Conservation (phyloP, 1,140 invertebrate species). For the Tribolium madens region DNA sequence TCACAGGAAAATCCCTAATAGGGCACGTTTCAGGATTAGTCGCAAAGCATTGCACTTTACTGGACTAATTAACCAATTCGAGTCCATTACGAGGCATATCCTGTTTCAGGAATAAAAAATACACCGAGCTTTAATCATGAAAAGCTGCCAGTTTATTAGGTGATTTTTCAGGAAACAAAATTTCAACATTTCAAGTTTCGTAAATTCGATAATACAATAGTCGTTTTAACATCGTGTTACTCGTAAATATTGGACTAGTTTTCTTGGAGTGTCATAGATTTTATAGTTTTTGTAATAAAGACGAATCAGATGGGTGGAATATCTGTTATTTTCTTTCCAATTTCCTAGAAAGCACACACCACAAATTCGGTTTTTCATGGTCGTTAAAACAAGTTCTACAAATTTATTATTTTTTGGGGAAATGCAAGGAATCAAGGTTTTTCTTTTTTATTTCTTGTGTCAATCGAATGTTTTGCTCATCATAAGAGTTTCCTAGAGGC, state of each 20-base stretch:
- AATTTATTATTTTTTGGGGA: slow-evolving; percentile 11
- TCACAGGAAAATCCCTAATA: no score
- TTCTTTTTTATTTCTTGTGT: neutral
- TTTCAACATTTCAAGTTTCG: slow-evolving; percentile 28
- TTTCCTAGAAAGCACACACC: neutral
- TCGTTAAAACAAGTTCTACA: neutral
- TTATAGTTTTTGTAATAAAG: slow-evolving; percentile 23
- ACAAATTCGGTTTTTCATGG: slow-evolving; percentile 16
- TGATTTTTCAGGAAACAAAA: neutral
- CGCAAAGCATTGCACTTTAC: slow-evolving; percentile 30
- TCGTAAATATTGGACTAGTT: slow-evolving; percentile 21
- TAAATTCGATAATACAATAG: neutral
- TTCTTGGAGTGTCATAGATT: neutral
- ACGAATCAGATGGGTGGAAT: neutral
- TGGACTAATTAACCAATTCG: slow-evolving; percentile 12
- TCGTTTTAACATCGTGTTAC: neutral
- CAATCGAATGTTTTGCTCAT: slow-evolving; percentile 11
- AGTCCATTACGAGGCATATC: slow-evolving; percentile 16
- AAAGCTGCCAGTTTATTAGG: slow-evolving; percentile 1
- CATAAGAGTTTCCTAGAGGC: neutral
- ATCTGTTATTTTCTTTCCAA: slow-evolving; percentile 7
- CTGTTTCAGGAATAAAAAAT: slow-evolving; percentile 17
- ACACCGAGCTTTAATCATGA: slow-evolving; percentile 18
- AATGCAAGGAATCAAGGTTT: neutral
- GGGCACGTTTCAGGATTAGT: slow-evolving; percentile 14